Conservation (phyloP, 2,888 invertebrate species). For the Nomada ferruginata region DNA sequence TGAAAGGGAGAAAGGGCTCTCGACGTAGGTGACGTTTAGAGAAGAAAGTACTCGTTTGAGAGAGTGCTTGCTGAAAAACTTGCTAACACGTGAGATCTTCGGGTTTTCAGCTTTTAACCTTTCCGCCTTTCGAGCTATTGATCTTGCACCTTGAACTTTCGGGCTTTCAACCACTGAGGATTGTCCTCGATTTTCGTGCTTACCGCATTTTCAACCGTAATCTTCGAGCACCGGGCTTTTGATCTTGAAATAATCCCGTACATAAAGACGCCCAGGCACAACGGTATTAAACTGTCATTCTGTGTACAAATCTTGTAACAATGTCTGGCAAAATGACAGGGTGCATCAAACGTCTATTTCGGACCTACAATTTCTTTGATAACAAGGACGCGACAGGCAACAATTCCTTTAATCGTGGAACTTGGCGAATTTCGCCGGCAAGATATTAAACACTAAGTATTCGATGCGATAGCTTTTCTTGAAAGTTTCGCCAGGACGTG, state of each 20-base stretch:
- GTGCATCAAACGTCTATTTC: not conserved
- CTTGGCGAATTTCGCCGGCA: slow-evolving; percentile 20
- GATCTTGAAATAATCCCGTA: slow-evolving; percentile 30
- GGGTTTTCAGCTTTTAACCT: slow-evolving; percentile 54
- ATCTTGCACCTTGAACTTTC: slow-evolving; percentile 56
- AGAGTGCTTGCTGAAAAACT: slow-evolving; percentile 21
- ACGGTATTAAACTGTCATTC: slow-evolving; percentile 10
- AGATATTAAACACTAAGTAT: slow-evolving; percentile 50
- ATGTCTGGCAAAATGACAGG: not conserved
- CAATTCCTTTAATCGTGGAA: slow-evolving; percentile 28
- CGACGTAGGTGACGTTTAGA: slow-evolving; percentile 33
- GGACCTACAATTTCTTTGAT: not conserved
- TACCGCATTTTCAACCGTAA: slow-evolving; percentile 29
- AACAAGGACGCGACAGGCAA: slow-evolving; percentile 7
- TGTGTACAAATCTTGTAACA: not conserved
- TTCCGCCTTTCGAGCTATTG: slow-evolving; percentile 49
- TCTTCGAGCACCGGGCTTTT: slow-evolving; percentile 9
- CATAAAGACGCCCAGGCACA: not conserved
- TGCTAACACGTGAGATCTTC: slow-evolving; percentile 42
- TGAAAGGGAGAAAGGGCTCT: not conserved
- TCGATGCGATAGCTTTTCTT: slow-evolving; percentile 39
- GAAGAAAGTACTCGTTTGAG: slow-evolving; percentile 25
- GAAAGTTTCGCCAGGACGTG: slow-evolving; percentile 27
- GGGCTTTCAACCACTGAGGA: slow-evolving; percentile 39
- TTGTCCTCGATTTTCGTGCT: slow-evolving; percentile 47